These are phyloP conservation scores for Barnardius zonarius DNA, from an alignment of 2,113 vertebrate species.

Conservation along the genomic window DNA sequence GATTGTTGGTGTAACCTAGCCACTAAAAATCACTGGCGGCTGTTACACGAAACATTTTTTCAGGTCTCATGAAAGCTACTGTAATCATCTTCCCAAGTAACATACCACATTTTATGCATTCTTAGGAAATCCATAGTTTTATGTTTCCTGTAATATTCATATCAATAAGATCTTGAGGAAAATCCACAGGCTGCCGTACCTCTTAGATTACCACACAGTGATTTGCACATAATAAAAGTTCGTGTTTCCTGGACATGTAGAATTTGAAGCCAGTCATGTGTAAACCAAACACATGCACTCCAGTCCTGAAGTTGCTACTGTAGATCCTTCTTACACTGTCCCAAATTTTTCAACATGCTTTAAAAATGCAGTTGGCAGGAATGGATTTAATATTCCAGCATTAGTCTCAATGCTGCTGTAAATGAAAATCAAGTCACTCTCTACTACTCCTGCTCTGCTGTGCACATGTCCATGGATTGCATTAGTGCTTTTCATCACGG, in stretches of 20 bases:
- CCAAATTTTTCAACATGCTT: not conserved
- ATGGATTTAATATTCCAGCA: not conserved
- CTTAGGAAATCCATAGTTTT: not conserved
- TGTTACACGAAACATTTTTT: not conserved
- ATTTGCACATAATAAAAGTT: not conserved
- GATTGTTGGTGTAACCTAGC: not conserved
- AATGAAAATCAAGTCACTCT: conserved; percentile 6
- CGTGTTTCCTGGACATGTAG: not conserved
- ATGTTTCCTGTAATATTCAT: not conserved
- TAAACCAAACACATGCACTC: not conserved
- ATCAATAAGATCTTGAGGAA: not conserved
- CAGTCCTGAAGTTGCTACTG: not conserved
- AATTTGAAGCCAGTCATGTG: not conserved
- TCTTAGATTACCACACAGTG: not conserved
- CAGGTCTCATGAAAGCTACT: not conserved
- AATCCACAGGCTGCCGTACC: not conserved
- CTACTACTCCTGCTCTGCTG: not conserved
- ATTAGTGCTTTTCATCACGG: conserved; percentile 57
- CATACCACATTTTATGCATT: not conserved
- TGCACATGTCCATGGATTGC: conserved; percentile 8
- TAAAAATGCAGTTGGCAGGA: not conserved
- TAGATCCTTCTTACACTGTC: not conserved
- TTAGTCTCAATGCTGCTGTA: not conserved
- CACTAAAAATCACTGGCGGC: not conserved
- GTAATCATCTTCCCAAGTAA: not conserved